Conservation (phyloP, 2,797 vertebrate genomes). For the Karalla daura region DNA sequence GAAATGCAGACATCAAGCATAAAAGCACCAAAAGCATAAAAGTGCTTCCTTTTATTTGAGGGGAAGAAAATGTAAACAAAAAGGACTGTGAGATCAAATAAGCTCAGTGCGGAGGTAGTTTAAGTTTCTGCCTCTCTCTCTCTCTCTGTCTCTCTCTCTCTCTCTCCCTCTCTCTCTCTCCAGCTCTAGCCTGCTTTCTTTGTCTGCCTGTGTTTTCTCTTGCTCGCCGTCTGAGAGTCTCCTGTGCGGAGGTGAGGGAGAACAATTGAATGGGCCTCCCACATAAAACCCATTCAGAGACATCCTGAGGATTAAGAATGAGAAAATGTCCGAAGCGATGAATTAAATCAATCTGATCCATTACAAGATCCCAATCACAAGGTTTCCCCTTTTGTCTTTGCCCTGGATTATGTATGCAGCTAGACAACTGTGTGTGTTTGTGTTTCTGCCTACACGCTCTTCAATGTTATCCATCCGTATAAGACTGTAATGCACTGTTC, state of each 20-base stretch:
- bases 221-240: conserved; percentile 47
- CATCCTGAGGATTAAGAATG: conserved; percentile 75
- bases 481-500: not conserved
- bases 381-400: conserved; percentile 65
- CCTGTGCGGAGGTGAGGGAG: conserved; percentile 58
- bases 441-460: conserved; percentile 32
- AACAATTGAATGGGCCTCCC: conserved; percentile 77
- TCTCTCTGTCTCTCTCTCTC: conserved; percentile 16
- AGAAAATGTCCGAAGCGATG: conserved; percentile 65
- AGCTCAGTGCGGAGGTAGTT: conserved; percentile 62
- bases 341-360: conserved; percentile 78
- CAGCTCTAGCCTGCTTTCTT: conserved; percentile 36
- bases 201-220: conserved; percentile 59
- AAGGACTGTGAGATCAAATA: conserved; percentile 62
- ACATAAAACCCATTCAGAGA: conserved; percentile 75
- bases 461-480: conserved; percentile 2
- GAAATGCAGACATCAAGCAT: conserved; percentile 62
- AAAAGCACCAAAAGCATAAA: conserved; percentile 59
- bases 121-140: conserved; percentile 43
- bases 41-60: conserved; percentile 55
- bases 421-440: conserved; percentile 5
- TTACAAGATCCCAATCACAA: conserved; percentile 74
- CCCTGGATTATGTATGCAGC: conserved; percentile 58
- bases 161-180: conserved; percentile 7
- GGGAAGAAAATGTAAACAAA: conserved; percentile 65